These are phyloP conservation scores for Falco concolor DNA, from an alignment of 2,797 vertebrate species.

Conservation along the genomic window DNA sequence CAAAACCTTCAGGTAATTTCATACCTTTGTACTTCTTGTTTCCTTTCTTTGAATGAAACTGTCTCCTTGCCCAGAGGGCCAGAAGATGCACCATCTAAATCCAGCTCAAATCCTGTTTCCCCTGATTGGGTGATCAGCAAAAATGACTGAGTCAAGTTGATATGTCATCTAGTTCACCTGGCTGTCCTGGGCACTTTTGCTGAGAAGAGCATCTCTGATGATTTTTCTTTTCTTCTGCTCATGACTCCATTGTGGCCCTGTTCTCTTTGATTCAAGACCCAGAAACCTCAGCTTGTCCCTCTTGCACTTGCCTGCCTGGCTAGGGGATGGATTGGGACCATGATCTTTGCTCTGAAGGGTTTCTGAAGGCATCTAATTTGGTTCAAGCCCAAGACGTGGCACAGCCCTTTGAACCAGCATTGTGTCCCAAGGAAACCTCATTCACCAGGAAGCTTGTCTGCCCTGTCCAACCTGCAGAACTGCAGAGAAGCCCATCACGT, in stretches of 20 bases:
- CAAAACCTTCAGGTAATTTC: background rate
- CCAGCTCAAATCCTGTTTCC: background rate
- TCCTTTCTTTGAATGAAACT: background rate
- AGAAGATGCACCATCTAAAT: background rate
- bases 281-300: background rate
- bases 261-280: background rate
- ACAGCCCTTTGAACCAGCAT: background rate
- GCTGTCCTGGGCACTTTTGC: background rate
- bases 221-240: background rate
- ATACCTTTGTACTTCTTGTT: background rate
- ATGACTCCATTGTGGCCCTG: background rate
- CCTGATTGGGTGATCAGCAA: background rate
- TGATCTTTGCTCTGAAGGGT: background rate
- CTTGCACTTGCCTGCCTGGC: background rate
- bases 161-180: background rate
- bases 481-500: accelerated
- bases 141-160: background rate
- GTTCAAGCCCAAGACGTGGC: background rate
- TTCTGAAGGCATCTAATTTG: background rate
- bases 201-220: background rate
- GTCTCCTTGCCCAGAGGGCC: background rate
- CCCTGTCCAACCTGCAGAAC: background rate
- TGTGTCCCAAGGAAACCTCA: background rate
- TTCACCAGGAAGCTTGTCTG: background rate
- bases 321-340: background rate